These are phyloP conservation scores for Ceraclea dissimilis DNA, from an alignment of 2,888 invertebrate species.

Conservation along the genomic window DNA sequence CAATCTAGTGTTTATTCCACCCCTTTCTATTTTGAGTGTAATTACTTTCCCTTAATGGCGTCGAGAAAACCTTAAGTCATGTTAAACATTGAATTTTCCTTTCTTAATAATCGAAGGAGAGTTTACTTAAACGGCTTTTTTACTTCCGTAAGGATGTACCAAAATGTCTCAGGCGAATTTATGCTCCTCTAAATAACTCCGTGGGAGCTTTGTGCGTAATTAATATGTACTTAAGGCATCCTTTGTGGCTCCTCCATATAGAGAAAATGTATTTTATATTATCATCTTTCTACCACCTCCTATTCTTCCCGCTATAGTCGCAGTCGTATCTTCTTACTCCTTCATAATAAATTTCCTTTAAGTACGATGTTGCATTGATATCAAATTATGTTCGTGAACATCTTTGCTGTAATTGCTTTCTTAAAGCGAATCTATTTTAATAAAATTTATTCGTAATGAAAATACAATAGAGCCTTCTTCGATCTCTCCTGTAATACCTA, in stretches of 20 bases:
- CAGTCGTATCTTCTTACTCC: too few relatives aligned
- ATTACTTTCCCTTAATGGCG: background rate
- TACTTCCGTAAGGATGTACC: background rate
- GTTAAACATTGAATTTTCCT: background rate
- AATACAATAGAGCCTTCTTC: too few relatives aligned
- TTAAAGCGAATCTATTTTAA: too few relatives aligned
- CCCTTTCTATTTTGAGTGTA: background rate
- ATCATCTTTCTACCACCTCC: background rate
- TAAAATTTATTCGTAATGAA: too few relatives aligned
- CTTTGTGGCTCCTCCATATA: background rate
- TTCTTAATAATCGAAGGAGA: background rate
- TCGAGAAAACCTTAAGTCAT: conserved; percentile 1
- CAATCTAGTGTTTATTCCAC: background rate
- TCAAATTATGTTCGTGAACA: too few relatives aligned
- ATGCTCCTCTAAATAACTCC: background rate
- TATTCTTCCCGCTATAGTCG: too few relatives aligned
- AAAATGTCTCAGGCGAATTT: background rate
- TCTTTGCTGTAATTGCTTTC: too few relatives aligned
- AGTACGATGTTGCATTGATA: too few relatives aligned
- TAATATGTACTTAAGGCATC: conserved; percentile 1
- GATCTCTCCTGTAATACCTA: too few relatives aligned
- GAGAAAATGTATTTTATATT: background rate
- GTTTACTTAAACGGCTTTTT: background rate
- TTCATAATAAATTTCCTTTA: too few relatives aligned
- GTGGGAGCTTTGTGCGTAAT: background rate